phyloP scores from a whole-genome alignment of 2,797 vertebrate genomes.

The Diceros bicornis region DNA sequence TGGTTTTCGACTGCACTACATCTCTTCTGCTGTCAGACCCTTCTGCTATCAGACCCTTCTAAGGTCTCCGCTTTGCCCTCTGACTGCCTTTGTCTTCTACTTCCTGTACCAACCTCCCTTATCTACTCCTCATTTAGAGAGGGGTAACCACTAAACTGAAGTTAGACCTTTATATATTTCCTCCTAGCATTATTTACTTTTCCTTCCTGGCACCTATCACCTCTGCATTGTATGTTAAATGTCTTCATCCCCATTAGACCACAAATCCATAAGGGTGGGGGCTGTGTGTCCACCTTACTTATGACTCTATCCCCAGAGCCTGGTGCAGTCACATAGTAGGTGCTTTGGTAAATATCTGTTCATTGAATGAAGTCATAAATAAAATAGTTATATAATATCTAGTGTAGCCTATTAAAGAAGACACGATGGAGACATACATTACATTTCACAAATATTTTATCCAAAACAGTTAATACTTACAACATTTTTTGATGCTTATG shows the following conservation, averaged over 20 bases:
- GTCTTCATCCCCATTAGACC: neutral
- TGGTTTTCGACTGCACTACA: fast-evolving
- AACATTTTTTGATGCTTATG: slow-evolving; percentile 1
- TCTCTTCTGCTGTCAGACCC: neutral
- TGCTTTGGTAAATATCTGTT: neutral
- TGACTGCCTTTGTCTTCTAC: neutral
- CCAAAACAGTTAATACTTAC: slow-evolving; percentile 24
- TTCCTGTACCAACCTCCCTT: neutral
- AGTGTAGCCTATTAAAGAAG: neutral
- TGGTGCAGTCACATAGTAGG: neutral
- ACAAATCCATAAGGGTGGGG: neutral
- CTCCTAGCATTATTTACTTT: neutral
- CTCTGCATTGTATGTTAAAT: neutral
- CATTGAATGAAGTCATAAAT: neutral
- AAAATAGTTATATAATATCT: neutral
- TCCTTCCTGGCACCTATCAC: neutral
- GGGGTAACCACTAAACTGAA: neutral
- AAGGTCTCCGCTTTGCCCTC: neutral
- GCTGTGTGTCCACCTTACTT: neutral
- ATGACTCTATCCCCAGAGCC: neutral
- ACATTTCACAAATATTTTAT: slow-evolving; percentile 43
- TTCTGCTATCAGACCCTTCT: neutral
- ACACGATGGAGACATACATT: neutral
- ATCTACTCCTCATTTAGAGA: neutral
- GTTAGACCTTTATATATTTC: neutral